Conservation (phyloP, 2,888 invertebrate genomes). For the Epinotia bilunana region DNA sequence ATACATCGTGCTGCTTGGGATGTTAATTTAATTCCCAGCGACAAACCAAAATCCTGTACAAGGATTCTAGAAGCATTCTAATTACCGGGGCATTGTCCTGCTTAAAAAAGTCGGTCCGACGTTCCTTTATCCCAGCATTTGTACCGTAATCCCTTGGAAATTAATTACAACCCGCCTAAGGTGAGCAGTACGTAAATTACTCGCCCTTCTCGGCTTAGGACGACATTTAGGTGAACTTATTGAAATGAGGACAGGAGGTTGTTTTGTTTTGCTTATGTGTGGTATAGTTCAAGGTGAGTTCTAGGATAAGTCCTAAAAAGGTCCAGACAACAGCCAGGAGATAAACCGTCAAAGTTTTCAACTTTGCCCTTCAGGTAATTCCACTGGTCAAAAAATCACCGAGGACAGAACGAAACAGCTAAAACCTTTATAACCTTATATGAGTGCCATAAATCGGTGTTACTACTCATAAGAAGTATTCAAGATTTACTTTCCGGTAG, state of each 20-base stretch:
- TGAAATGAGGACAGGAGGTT: slow-evolving; percentile 46
- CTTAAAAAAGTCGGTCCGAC: slow-evolving; percentile 61
- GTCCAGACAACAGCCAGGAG: neutral
- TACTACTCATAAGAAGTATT: neutral
- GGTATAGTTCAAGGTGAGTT: neutral
- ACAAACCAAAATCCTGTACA: slow-evolving; percentile 30
- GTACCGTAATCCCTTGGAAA: slow-evolving; percentile 79
- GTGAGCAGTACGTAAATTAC: slow-evolving; percentile 59
- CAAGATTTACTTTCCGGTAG: too few relatives aligned
- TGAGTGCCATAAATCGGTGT: neutral
- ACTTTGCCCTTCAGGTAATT: neutral
- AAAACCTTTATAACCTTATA: neutral
- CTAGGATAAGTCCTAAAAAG: neutral
- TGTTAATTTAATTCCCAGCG: slow-evolving; percentile 29
- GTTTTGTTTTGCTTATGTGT: slow-evolving; percentile 7
- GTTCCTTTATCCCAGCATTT: slow-evolving; percentile 74
- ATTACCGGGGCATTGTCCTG: slow-evolving; percentile 63
- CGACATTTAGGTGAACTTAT: slow-evolving; percentile 57
- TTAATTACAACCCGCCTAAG: slow-evolving; percentile 72
- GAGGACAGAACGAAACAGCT: neutral
- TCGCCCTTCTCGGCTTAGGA: slow-evolving; percentile 64
- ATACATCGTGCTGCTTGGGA: neutral
- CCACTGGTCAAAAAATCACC: neutral
- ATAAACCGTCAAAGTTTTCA: neutral
- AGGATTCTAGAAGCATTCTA: slow-evolving; percentile 52